Evolutionary conservation across 2,888 invertebrate species (phyloP).

Genomic region (Acanthoscelides obtectus): DNA sequence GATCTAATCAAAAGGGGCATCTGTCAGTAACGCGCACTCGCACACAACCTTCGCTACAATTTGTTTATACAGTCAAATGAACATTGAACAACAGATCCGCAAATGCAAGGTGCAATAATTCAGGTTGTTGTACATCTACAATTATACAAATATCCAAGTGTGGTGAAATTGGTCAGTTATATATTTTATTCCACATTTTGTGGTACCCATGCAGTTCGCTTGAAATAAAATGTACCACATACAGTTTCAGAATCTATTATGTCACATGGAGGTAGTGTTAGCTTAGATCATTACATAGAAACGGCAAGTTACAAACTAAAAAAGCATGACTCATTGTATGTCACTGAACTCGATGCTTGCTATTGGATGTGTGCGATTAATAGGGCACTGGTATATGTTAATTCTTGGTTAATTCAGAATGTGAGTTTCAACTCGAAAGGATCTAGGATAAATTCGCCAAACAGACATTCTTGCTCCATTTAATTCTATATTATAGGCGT

Average conservation of each 20-base stretch:
- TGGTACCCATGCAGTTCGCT: slow-evolving; percentile 24
- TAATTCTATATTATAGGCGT: no score
- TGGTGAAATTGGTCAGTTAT: slow-evolving; percentile 43
- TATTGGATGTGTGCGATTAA: no score
- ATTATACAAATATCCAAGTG: slow-evolving; percentile 36
- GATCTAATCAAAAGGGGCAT: background rate
- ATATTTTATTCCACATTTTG: slow-evolving; percentile 27
- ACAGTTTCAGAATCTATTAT: background rate
- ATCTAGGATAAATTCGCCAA: no score
- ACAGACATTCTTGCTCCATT: no score
- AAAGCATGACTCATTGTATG: no score
- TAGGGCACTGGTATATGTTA: no score
- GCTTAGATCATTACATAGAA: no score
- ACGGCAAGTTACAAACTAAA: no score
- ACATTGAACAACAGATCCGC: background rate
- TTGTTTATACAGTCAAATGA: background rate
- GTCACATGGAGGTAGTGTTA: no score
- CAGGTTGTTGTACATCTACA: slow-evolving; percentile 21
- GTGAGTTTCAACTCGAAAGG: no score
- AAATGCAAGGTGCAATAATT: slow-evolving; percentile 5
- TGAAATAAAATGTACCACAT: slow-evolving; percentile 5
- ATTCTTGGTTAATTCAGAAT: no score
- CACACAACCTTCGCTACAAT: background rate
- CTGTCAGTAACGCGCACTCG: background rate
- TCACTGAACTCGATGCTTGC: no score